These are phyloP conservation scores for Triops cancriformis DNA, from an alignment of 1,140 invertebrate genomes.

Conservation along the genomic window DNA sequence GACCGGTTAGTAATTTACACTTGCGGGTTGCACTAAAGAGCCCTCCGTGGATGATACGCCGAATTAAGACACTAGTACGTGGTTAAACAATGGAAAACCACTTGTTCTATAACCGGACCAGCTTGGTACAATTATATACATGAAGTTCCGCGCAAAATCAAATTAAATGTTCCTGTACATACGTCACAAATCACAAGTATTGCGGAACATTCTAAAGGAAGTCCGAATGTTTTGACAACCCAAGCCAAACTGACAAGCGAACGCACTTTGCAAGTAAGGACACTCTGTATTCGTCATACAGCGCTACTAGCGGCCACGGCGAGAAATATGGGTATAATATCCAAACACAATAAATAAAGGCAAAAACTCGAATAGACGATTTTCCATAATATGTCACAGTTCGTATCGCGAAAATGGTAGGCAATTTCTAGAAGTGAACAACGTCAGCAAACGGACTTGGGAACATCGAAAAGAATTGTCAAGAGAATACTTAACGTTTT, in stretches of 20 bases:
- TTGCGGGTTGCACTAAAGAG: not conserved
- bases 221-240: not conserved
- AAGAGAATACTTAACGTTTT: not conserved
- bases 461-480: not conserved
- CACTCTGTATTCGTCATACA: conserved; percentile 1
- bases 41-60: not conserved
- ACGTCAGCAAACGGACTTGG: not conserved
- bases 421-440: not conserved
- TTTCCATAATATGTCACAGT: not conserved
- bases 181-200: not conserved
- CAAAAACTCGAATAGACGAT: not conserved
- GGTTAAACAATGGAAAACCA: not conserved
- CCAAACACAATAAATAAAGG: not conserved
- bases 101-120: not conserved
- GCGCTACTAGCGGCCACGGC: not conserved
- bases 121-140: too few species aligned
- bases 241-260: not conserved
- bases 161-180: not conserved
- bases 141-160: too few species aligned
- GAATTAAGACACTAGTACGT: not conserved
- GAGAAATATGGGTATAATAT: not conserved
- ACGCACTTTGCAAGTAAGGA: not conserved
- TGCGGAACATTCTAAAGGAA: not conserved
- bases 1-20: conserved; percentile 5
- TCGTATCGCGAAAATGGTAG: not conserved